These are phyloP conservation scores for Gallinago paraguaiae DNA, from an alignment of 2,113 vertebrate species.

Conservation along the genomic window DNA sequence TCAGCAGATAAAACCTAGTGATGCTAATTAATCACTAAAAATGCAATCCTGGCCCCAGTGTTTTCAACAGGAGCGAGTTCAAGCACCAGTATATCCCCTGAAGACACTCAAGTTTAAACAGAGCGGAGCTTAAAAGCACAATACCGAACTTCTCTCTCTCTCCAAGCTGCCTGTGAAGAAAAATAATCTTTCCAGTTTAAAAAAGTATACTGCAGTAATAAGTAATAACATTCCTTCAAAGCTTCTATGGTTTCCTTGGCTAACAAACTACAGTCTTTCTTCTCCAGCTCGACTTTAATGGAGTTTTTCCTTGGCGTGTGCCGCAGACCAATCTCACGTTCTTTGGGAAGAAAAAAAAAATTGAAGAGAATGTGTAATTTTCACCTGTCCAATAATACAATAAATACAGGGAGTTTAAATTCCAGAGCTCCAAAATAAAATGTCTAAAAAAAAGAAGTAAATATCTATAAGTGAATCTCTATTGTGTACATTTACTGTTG, in stretches of 20 bases:
- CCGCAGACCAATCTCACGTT: background rate
- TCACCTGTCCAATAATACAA: background rate
- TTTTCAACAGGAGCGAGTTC: slow-evolving; percentile 43
- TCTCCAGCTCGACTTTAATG: background rate
- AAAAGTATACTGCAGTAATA: background rate
- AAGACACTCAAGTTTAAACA: slow-evolving; percentile 54
- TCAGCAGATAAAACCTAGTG: background rate
- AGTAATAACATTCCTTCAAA: slow-evolving; percentile 12
- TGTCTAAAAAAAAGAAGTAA: background rate
- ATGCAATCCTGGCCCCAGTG: background rate
- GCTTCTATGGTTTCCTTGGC: background rate
- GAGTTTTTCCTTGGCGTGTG: background rate
- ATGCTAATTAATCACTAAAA: background rate
- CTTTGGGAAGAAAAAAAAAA: background rate
- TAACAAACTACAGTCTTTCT: background rate
- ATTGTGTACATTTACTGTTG: background rate
- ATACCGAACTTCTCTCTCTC: background rate
- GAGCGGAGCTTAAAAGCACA: background rate
- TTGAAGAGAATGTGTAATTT: background rate
- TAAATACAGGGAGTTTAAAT: background rate
- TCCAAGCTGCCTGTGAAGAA: background rate
- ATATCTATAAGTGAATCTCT: background rate
- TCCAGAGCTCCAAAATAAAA: background rate
- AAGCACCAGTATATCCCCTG: slow-evolving; percentile 27
- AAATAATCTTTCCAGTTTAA: background rate